Base-by-base conservation (phyloP, 2,797 vertebrate species). In the Erethizon dorsatum region DNA sequence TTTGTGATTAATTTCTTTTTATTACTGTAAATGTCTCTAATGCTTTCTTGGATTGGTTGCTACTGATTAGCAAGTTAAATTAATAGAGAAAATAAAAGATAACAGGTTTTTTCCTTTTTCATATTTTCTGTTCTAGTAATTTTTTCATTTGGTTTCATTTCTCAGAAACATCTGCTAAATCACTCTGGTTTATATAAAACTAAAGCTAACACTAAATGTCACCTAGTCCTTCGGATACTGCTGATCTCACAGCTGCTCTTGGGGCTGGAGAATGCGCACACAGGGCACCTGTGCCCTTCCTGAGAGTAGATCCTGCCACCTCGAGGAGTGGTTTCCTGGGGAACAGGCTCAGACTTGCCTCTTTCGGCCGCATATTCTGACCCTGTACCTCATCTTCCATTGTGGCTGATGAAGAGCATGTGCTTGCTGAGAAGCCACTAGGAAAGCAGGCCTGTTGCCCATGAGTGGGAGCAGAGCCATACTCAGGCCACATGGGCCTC, bases 161-260 rank as follows among this genome's bases (percentile, higher is more conserved):
- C 33, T 86, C 61, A 85, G 52, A 83, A 88, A 52, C 24, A 41
- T 92, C 56, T 56, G n/a, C 47, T 89, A 83, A 83, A 67, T 94
- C 56, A n/a, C 26, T 78, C 8, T 87, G 45, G 41, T 90, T 89
- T 84, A 75, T 71, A 50, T 94, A 85, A 93, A 97, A 77, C 71
- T 28, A 47, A 80, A n/a, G 31, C 13, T 37, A 56, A 80, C 78
- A 33, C 56, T 65, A 71, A 90, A 56, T 88, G 78, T 63, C 92
- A 79, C 45, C 71, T 33, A 24, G 59, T 79, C 33, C 88, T 93
- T 92, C 54, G 26, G 80, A 96, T 69, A 33, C 78, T 88, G 22
- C 71, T 83, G 14, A 22, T 82, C 80, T 61, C n/a, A n/a, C 47
- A 77, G 37, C 33, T 83, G 10, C 47, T 50, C 61, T 80, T 47